phyloP scores from a whole-genome alignment of 2,888 invertebrate species.

The Acleris holmiana region DNA sequence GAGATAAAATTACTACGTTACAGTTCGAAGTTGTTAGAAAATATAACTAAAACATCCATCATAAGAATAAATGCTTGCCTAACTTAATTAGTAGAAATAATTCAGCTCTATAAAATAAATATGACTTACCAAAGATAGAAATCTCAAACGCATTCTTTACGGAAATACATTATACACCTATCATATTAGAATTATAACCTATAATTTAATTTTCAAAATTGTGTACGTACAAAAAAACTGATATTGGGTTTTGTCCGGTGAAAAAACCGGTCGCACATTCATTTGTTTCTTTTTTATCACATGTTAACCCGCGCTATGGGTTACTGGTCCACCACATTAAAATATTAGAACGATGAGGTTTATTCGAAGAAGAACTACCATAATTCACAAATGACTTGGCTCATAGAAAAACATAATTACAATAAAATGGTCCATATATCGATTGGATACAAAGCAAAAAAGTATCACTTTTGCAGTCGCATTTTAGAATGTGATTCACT shows the following conservation, averaged over 20 bases:
- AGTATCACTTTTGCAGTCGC: too few relatives aligned
- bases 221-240: constrained; percentile 66
- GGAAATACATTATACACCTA: constrained; percentile 80
- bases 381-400: constrained; percentile 60
- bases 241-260: constrained; percentile 75
- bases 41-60: not conserved
- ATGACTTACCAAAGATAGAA: constrained; percentile 61
- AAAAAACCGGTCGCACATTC: constrained; percentile 74
- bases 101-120: constrained; percentile 56
- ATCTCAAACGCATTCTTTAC: constrained; percentile 57
- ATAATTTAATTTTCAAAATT: constrained; percentile 82
- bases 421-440: constrained; percentile 31
- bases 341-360: constrained; percentile 59
- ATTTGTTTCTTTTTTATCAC: constrained; percentile 65
- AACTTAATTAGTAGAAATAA: constrained; percentile 11
- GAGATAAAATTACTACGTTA: too few relatives aligned
- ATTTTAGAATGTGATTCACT: too few relatives aligned
- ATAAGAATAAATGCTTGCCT: not conserved
- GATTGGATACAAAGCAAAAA: constrained; percentile 8
- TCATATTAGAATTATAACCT: constrained; percentile 83
- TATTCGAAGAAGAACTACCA: constrained; percentile 66
- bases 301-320: constrained; percentile 64
- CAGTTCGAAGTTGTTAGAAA: too few relatives aligned
- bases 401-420: constrained; percentile 33
- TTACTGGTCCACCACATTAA: constrained; percentile 65